Evolutionary conservation across 30 jellyfish, hydroid and myxozoan genomes (phyloP), one percentile per base, ranked within the genome.

Genomic region (Aurelia sp.): DNA sequence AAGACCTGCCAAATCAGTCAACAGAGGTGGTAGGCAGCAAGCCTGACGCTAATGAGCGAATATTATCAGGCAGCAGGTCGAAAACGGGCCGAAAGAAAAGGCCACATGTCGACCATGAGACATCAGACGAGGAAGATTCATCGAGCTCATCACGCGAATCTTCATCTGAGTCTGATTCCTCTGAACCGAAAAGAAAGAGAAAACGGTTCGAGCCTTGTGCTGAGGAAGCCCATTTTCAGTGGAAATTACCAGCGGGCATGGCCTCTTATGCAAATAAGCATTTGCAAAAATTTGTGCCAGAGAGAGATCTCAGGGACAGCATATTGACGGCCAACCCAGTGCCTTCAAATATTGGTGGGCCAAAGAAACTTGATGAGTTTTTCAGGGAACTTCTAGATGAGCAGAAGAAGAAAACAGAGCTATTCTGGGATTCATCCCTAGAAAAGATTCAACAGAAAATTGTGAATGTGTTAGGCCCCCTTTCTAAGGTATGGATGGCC

Each of bases 371-470:
- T 57, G 86, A 81, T 52, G 85, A 50, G 51, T 81, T 48, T 59
- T 81, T 44, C 85, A 48, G 67, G 35, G 91, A 81, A 21, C 60
- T 81, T 19, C 74, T 64, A 22, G 91, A 81, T 16, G 86, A 81
- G n/a, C 53, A 55, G 61, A 81, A 69, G 52, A 27, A 27, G 33
- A 67, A 58, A 21, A 66, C 76, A 13, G 91, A 81, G 60, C 61
- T 8, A 18, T 38, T 15, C 41, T 33, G 33, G 33, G 33, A 27
- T 27, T 27, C 33, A 27, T 27, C 33, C 33, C 33, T 27, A 27
- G 33, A 27, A 27, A 27, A 27, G 33, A 27, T 27, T 68, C 33
- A 27, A 27, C 33, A 27, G 33, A 27, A 27, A 27, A 27, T 27
- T 27, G 33, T 27, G 33, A 27, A 27, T 27, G 33, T 27, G 33